These are phyloP conservation scores for Chionodraco myersi DNA, from an alignment of 2,113 vertebrate species.

Conservation along the genomic window DNA sequence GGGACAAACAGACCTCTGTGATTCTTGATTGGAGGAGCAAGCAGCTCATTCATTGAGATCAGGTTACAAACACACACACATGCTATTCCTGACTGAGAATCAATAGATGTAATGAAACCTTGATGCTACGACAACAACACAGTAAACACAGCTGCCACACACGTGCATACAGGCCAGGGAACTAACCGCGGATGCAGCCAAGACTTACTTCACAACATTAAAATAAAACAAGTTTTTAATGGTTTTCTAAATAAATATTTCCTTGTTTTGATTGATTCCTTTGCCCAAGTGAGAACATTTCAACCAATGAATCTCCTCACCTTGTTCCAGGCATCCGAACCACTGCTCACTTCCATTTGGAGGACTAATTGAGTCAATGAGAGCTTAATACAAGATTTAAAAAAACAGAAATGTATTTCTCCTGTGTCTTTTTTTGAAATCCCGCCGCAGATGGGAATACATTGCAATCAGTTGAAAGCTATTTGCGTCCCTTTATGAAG, in stretches of 20 bases:
- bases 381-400: background rate
- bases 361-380: background rate
- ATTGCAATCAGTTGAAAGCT: too few species aligned
- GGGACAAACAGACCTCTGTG: background rate
- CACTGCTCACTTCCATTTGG: too few species aligned
- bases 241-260: background rate
- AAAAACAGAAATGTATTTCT: background rate
- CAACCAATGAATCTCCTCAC: background rate
- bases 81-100: slow-evolving; percentile 2
- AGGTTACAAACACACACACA: slow-evolving; percentile 13
- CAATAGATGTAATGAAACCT: slow-evolving; percentile 19
- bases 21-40: background rate
- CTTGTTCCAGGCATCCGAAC: too few species aligned
- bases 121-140: slow-evolving; percentile 2
- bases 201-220: too few species aligned
- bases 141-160: slow-evolving; percentile 60
- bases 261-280: background rate
- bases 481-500: too few species aligned
- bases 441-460: too few species aligned
- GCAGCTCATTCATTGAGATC: slow-evolving; percentile 10
- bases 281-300: background rate
- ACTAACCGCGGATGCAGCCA: background rate
- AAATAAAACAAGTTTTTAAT: background rate
- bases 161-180: background rate
- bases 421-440: background rate